Base-by-base conservation (phyloP, 2,113 vertebrate species). In the Cathartes aura region DNA sequence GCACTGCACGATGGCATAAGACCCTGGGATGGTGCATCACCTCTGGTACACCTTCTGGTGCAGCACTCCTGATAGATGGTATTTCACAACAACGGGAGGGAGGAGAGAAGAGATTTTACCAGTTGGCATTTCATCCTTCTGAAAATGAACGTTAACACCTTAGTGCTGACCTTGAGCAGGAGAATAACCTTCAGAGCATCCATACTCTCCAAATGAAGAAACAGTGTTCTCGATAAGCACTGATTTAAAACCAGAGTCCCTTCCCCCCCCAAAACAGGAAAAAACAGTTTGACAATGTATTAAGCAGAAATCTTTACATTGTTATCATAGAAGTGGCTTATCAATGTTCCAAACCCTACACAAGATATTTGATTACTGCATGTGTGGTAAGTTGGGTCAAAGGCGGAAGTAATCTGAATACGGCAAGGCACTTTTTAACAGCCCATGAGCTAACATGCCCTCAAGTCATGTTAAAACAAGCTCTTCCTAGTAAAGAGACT, bases 1-100 rank as follows among this genome's bases (percentile, higher is more conserved):
- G 45, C 40, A 4, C 52, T 12, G 56, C 0, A 0, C 2, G 3
- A 3, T 15, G 32, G 20, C 2, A 0, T 3, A 10, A 43, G 48
- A 19, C 34, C 23, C 40, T 15, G 67, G 40, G 52, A 24, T 32
- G 22, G 67, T 36, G 53, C 36, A 15, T 16, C 36, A 8, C 23
- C 50, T 36, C 47, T 13, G 8, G 13, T 0, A 17, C 11, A 8
- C n/a, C 21, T 47, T 11, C 52, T 60, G 27, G 18, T 20, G 40
- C 63, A 38, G 59, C 74, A 11, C 23, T 9, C 9, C 2, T 3
- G 0, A 2, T 1, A 36, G 23, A 40, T 6, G 29, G n/a, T 26
- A 38, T 47, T 74, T 64, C 79, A 47, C 60, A 52, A 9, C 13
- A 29, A n/a, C 2, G 0, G 30, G 43, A 78, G 29, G 43, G 17